Base-by-base conservation (phyloP, 2,113 vertebrate species). In the Pitta sordida region DNA sequence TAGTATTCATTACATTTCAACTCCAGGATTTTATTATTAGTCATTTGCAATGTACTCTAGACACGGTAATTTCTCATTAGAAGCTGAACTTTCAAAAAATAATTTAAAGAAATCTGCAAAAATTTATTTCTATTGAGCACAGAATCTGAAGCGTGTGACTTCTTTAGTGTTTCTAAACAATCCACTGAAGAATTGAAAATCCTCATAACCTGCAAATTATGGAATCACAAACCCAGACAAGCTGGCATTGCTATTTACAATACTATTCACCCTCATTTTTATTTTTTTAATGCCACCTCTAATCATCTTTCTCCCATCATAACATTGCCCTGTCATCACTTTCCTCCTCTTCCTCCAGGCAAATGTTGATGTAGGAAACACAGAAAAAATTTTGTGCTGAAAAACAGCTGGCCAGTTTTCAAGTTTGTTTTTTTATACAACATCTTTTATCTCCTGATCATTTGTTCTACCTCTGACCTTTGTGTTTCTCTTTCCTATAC, bases 261-360 rank as follows among this genome's bases (percentile, higher is more conserved):
- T 62, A 36, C 37, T 27, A 21, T 64, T 75, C 68, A 26, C 22
- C 5, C 26, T 56, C 55, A 59, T 23, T 84, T 88, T 65, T 58
- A 27, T 80, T 93, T 93, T 91, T 91, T 76, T 23, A 85, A 80
- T 80, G 90, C 15, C 91, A 92, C 30, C 14, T 90, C 43, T 65
- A 60, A 83, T 81, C 19, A 80, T 62, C 48, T 85, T 80, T 83
- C 78, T 70, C 67, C 55, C 4, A 0, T 75, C 80, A 77, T 46
- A 94, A 70, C 58, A 46, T 67, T 89, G 68, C 55, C 51, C 82
- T 94, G 75, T 86, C 89, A 92, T 93, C 82, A 73, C 74, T 82
- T 92, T 43, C 58, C 51, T 88, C 89, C 88, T 68, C 68, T 85
- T 92, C 91, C 86, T 88, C 37, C 71, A 67, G 95, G 91, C 94